A percentile compares a stretch with the other conserved stretches of the same genome.
These are phyloP conservation scores for Drosophila melanogaster DNA, from an alignment of 1,140 invertebrate species.

Conservation along the genomic window DNA sequence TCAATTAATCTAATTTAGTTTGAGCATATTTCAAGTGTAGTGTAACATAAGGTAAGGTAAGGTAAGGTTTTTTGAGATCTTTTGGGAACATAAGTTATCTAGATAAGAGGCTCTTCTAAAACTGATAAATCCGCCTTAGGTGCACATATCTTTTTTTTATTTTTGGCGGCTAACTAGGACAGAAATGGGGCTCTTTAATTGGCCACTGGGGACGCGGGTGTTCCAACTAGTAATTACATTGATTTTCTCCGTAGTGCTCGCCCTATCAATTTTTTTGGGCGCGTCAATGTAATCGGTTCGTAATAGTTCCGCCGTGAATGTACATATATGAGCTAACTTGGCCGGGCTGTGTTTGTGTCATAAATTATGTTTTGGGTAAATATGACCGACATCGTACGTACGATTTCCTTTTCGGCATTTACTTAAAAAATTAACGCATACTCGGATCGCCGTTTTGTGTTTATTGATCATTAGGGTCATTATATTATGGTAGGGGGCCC, in stretches of 20 bases:
- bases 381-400: conserved; percentile 29
- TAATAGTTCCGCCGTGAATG: conserved; percentile 40
- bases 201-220: conserved; percentile 12
- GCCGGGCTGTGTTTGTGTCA: conserved; percentile 48
- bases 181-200: conserved; percentile 58
- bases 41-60: too few species aligned
- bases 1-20: too few species aligned
- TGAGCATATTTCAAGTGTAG: too few species aligned
- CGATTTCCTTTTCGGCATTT: conserved; percentile 63
- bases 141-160: conserved; percentile 25
- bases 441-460: conserved; percentile 39
- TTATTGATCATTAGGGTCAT: conserved; percentile 80
- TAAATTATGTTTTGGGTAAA: conserved; percentile 73
- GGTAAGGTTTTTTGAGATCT: too few species aligned
- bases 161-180: conserved; percentile 58
- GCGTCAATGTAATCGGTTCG: conserved; percentile 70
- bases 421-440: conserved; percentile 78
- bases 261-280: conserved; percentile 72
- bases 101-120: neutral
- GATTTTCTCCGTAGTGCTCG: conserved; percentile 58
- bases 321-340: conserved; percentile 40
- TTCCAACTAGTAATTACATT: conserved; percentile 68
- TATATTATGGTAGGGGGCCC: conserved; percentile 39
- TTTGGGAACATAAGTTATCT: too few species aligned
- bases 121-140: neutral